Conservation (phyloP, 1,140 invertebrate genomes). For the Choristoneura fumiferana region DNA sequence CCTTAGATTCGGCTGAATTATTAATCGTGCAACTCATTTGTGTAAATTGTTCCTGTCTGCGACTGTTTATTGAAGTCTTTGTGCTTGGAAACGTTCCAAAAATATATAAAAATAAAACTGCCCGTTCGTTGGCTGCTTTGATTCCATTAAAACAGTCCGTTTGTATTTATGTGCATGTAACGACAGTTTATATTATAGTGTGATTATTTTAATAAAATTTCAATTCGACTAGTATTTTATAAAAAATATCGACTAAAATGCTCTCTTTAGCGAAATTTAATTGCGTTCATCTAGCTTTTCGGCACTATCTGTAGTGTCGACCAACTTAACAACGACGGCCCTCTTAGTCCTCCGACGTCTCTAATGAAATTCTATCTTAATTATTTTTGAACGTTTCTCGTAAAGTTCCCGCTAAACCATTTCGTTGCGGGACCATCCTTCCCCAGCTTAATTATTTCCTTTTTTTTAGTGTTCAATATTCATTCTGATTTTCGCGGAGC, state of each 20-base stretch:
- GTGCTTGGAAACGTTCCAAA: constrained; percentile 29
- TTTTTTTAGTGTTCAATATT: constrained; percentile 66
- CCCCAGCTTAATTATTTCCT: constrained; percentile 60
- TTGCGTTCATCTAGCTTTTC: constrained; percentile 1
- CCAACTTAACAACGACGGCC: constrained; percentile 8
- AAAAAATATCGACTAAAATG: not conserved
- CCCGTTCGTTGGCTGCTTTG: not conserved
- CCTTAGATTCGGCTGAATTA: constrained; percentile 26
- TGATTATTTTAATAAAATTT: too few relatives aligned
- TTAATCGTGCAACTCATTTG: constrained; percentile 31
- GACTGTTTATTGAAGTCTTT: constrained; percentile 23
- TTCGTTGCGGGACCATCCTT: constrained; percentile 51
- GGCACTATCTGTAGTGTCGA: not conserved
- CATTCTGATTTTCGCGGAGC: constrained; percentile 59
- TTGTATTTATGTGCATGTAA: constrained; percentile 14
- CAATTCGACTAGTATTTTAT: not conserved
- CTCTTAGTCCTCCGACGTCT: constrained; percentile 20
- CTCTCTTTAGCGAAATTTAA: not conserved
- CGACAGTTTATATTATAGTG: not conserved
- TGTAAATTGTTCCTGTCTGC: constrained; percentile 22
- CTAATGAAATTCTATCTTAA: constrained; percentile 54
- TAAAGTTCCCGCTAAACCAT: constrained; percentile 44
- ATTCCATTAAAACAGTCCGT: constrained; percentile 16
- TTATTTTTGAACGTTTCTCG: constrained; percentile 48
- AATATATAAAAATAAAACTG: constrained; percentile 22